Evolutionary conservation across 2,797 vertebrate species (phyloP).

Genomic region (Sphaeramia orbicularis): DNA sequence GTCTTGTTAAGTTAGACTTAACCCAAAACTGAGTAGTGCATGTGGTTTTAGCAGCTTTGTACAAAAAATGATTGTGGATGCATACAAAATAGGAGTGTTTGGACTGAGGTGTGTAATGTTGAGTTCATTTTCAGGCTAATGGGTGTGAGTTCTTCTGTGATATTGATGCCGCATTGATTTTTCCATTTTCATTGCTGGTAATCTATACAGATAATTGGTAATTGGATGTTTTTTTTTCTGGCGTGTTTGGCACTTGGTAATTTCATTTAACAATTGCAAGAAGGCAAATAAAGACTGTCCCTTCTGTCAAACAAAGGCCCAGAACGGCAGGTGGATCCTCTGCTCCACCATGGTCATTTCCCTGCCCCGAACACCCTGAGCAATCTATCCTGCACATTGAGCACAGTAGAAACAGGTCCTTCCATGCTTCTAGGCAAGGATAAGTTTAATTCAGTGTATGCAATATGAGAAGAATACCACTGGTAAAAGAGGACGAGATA

Average conservation of each 20-base stretch:
- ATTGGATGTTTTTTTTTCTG: conserved; percentile 29
- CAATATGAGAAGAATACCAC: neutral
- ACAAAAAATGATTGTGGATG: neutral
- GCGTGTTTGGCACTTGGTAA: neutral
- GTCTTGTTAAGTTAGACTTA: conserved; percentile 38
- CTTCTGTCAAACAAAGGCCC: conserved; percentile 69
- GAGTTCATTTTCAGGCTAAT: conserved; percentile 48
- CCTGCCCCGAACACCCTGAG: conserved; percentile 32
- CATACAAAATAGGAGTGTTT: neutral
- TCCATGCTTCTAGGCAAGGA: conserved; percentile 12
- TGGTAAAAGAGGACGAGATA: neutral
- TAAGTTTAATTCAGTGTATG: conserved; percentile 21
- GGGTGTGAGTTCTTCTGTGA: conserved; percentile 46
- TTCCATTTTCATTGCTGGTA: conserved; percentile 37
- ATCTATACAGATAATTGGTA: conserved; percentile 20
- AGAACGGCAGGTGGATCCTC: conserved; percentile 73
- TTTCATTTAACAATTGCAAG: conserved; percentile 22
- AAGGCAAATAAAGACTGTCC: conserved; percentile 34
- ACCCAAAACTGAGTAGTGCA: neutral
- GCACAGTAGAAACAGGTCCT: conserved; percentile 9
- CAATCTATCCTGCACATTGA: conserved; percentile 7
- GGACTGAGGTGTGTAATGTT: neutral
- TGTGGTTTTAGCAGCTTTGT: neutral
- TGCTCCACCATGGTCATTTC: conserved; percentile 41
- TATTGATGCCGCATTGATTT: conserved; percentile 66